Percentiles rank a stretch among this genome's conserved stretches.
phyloP scores from a whole-genome alignment of 2,797 vertebrate species.

The Eulemur rubriventer region DNA sequence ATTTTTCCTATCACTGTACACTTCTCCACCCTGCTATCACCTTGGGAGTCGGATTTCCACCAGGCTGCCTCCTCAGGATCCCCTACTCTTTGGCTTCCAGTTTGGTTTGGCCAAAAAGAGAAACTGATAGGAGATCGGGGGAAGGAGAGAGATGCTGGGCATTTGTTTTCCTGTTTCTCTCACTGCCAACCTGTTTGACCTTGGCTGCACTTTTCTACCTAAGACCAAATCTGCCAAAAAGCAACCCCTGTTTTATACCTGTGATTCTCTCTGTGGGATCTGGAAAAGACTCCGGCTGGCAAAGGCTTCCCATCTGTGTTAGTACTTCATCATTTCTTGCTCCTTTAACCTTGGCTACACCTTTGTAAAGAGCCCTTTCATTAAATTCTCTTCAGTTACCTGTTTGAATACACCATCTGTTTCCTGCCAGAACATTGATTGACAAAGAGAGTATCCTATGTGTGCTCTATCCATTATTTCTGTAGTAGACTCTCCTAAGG shows the following conservation, averaged over 20 bases:
- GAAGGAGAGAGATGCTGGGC: neutral
- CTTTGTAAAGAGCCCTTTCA: neutral
- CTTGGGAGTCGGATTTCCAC: neutral
- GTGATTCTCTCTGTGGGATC: neutral
- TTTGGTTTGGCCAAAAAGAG: neutral
- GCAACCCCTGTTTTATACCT: neutral
- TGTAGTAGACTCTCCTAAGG: neutral
- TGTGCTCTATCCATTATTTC: neutral
- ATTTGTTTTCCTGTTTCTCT: neutral
- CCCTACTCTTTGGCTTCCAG: neutral
- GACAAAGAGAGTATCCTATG: neutral
- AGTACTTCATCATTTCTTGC: neutral
- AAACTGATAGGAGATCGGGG: neutral
- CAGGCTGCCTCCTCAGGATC: neutral
- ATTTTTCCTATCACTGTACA: neutral
- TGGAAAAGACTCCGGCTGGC: neutral
- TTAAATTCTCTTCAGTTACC: slow-evolving; percentile 14
- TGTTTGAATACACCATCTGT: neutral
- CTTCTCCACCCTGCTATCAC: neutral
- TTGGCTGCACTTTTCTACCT: neutral
- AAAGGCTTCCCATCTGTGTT: neutral
- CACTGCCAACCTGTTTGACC: neutral
- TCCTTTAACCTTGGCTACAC: neutral
- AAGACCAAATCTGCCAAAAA: neutral
- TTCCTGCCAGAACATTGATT: neutral